phyloP scores from a whole-genome alignment of 2,888 invertebrate species.

The Ornithoptera alexandrae region DNA sequence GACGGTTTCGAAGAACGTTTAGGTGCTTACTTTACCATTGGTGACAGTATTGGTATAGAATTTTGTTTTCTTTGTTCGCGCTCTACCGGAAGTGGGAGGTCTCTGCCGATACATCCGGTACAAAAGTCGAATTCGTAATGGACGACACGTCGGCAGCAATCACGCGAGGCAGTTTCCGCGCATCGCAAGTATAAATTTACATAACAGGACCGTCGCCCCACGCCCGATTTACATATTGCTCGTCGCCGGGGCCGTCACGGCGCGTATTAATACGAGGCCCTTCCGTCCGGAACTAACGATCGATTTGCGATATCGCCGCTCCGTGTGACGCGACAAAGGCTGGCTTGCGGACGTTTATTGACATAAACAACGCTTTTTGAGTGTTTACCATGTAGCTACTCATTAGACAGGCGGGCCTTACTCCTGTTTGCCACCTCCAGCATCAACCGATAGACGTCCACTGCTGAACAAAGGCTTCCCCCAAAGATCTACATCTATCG shows the following conservation, averaged over 20 bases:
- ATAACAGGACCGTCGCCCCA: constrained; percentile 32
- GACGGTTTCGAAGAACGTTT: too few species aligned
- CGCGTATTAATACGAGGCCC: constrained; percentile 27
- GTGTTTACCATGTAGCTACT: too few species aligned
- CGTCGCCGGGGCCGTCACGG: constrained; percentile 17
- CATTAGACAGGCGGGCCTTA: too few species aligned
- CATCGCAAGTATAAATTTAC: constrained; percentile 31
- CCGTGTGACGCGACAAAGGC: constrained; percentile 1
- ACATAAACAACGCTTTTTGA: too few species aligned
- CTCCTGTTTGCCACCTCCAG: too few species aligned
- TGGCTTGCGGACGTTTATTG: too few species aligned
- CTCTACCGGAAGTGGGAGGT: background rate
- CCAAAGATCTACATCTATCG: too few species aligned
- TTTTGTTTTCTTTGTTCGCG: background rate
- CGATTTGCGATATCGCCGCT: constrained; percentile 16
- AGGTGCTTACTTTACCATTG: too few species aligned
- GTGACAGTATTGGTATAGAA: too few species aligned
- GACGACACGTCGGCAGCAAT: constrained; percentile 25
- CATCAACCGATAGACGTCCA: too few species aligned
- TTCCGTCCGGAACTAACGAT: constrained; percentile 27
- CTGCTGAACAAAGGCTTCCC: too few species aligned
- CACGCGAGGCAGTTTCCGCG: constrained; percentile 27
- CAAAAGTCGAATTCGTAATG: constrained; percentile 14
- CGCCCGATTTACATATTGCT: constrained; percentile 28
- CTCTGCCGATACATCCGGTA: constrained; percentile 6